phyloP scores from a whole-genome alignment of 64 coral and sea anemone genomes.

The Stichodactyla helianthus region DNA sequence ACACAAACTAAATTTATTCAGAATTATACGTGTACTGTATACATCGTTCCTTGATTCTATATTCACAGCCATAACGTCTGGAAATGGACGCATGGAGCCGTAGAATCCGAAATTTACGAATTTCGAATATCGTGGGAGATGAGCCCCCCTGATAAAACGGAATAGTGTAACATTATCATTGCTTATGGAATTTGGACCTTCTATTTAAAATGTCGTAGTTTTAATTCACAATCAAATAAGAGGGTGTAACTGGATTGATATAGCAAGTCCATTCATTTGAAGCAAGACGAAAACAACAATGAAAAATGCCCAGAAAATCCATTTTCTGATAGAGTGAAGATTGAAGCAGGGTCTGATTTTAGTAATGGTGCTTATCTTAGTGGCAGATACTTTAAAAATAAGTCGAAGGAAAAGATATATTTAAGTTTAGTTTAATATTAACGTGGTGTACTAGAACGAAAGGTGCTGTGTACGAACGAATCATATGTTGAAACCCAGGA shows the following conservation, averaged over 20 bases:
- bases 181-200: neutral
- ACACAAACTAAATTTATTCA: neutral
- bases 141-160: neutral
- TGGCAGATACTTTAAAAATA: neutral
- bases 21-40: neutral
- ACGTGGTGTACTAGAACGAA: neutral
- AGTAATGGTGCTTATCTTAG: neutral
- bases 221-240: neutral
- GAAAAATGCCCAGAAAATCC: neutral
- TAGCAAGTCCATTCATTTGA: neutral
- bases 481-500: neutral
- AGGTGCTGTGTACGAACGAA: neutral
- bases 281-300: neutral
- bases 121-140: neutral
- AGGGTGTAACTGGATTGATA: slow-evolving; percentile 1
- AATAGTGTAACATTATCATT: neutral
- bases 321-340: neutral
- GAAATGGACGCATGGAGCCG: neutral
- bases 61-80: neutral
- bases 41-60: no score
- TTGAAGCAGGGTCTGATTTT: neutral
- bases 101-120: neutral
- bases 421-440: neutral
- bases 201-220: neutral
- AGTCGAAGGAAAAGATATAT: neutral